These are phyloP conservation scores for Dryobotodes eremita DNA, from an alignment of 2,888 invertebrate species.

Conservation along the genomic window DNA sequence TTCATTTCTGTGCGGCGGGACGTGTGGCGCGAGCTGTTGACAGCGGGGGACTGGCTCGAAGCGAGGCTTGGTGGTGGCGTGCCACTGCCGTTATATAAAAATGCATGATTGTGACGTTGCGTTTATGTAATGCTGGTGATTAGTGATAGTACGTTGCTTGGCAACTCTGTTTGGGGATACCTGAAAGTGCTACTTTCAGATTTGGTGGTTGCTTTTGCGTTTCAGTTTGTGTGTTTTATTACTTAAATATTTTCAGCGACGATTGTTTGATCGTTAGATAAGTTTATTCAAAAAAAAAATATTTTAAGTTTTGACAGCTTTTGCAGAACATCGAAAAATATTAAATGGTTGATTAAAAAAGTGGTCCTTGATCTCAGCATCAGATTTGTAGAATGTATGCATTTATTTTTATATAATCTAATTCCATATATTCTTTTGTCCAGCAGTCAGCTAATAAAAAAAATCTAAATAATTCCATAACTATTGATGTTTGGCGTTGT, in stretches of 20 bases:
- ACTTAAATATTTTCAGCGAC: background rate
- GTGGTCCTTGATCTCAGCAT: background rate
- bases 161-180: constrained; percentile 69
- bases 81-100: constrained; percentile 74
- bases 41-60: constrained; percentile 65
- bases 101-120: constrained; percentile 73
- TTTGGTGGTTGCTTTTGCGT: constrained; percentile 41
- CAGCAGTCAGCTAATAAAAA: too few species aligned
- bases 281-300: background rate
- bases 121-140: constrained; percentile 75
- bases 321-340: background rate
- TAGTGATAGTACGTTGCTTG: constrained; percentile 74
- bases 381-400: background rate
- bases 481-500: background rate
- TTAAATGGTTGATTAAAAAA: background rate
- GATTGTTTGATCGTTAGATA: background rate
- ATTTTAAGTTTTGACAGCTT: too few species aligned
- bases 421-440: background rate
- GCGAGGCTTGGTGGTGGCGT: constrained; percentile 47
- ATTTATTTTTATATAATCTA: background rate
- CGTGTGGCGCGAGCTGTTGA: constrained; percentile 68
- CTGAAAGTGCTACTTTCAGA: constrained; percentile 70
- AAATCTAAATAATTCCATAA: too few species aligned
- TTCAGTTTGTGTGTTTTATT: background rate
- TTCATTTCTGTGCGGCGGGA: constrained; percentile 71